phyloP scores from a whole-genome alignment of 1,140 invertebrate genomes.

The Elysia chlorotica region DNA sequence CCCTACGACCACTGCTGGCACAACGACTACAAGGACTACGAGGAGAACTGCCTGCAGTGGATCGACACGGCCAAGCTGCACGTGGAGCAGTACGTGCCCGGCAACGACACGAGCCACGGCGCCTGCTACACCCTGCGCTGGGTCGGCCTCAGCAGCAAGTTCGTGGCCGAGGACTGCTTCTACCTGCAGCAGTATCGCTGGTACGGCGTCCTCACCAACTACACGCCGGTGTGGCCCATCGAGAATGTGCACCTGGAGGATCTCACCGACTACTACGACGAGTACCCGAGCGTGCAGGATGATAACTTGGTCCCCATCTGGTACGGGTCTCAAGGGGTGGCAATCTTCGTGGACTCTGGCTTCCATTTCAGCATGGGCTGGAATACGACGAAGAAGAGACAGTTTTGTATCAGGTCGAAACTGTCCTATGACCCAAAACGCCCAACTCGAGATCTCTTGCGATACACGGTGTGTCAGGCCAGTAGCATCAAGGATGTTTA shows the following conservation, averaged over 20 bases:
- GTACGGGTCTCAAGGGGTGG: constrained; percentile 28
- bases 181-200: constrained; percentile 33
- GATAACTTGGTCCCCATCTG: constrained; percentile 29
- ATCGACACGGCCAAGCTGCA: constrained; percentile 26
- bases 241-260: constrained; percentile 16
- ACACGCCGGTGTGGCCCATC: constrained; percentile 26
- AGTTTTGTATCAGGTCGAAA: constrained; percentile 31
- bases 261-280: constrained; percentile 22
- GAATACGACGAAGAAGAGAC: constrained; percentile 29
- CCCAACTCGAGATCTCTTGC: constrained; percentile 7
- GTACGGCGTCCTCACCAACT: constrained; percentile 27
- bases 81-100: constrained; percentile 13
- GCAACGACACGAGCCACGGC: constrained; percentile 17
- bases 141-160: constrained; percentile 20
- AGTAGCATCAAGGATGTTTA: constrained; percentile 23
- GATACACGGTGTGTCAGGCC: constrained; percentile 32
- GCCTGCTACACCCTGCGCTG: constrained; percentile 30
- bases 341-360: constrained; percentile 28
- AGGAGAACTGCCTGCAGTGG: constrained; percentile 32
- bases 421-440: neutral
- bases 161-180: constrained; percentile 33
- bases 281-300: constrained; percentile 26
- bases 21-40: neutral
- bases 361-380: constrained; percentile 27
- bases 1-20: constrained; percentile 30